Conservation (phyloP, 2,797 vertebrate species). For the Sparus aurata region DNA sequence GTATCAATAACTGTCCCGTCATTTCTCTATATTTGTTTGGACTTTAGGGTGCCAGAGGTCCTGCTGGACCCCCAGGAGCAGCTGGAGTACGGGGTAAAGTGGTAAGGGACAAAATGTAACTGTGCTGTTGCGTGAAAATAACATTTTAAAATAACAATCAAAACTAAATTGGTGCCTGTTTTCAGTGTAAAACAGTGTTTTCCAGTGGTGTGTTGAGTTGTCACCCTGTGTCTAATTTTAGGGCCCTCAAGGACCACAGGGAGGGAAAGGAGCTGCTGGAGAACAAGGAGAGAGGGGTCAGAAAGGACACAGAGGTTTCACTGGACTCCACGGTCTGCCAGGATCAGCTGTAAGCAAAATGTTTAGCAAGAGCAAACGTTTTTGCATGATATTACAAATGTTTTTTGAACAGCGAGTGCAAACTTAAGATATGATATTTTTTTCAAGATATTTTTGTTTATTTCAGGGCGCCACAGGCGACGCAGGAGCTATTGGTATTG, state of each 20-base stretch:
- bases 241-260: slow-evolving; percentile 94
- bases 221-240: slow-evolving; percentile 19
- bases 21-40: neutral
- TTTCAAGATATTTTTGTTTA: slow-evolving; percentile 12
- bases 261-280: slow-evolving; percentile 93
- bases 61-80: slow-evolving; percentile 88
- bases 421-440: too few species aligned
- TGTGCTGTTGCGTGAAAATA: neutral
- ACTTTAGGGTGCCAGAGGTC: slow-evolving; percentile 90
- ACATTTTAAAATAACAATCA: neutral
- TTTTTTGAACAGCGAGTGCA: neutral
- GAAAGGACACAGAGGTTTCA: slow-evolving; percentile 98
- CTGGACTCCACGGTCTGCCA: slow-evolving; percentile 95
- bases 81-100: slow-evolving; percentile 92
- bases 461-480: slow-evolving; percentile 93
- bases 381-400: neutral
- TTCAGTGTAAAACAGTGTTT: neutral
- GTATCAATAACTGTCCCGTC: neutral
- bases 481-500: slow-evolving; percentile 89
- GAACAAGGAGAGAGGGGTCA: slow-evolving; percentile 94
- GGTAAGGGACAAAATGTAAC: slow-evolving; percentile 78
- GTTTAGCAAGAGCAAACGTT: neutral
- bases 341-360: slow-evolving; percentile 89
- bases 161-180: neutral
- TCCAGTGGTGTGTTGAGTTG: neutral